phyloP scores from a whole-genome alignment of 2,113 vertebrate species.

The Pedionomus torquatus region DNA sequence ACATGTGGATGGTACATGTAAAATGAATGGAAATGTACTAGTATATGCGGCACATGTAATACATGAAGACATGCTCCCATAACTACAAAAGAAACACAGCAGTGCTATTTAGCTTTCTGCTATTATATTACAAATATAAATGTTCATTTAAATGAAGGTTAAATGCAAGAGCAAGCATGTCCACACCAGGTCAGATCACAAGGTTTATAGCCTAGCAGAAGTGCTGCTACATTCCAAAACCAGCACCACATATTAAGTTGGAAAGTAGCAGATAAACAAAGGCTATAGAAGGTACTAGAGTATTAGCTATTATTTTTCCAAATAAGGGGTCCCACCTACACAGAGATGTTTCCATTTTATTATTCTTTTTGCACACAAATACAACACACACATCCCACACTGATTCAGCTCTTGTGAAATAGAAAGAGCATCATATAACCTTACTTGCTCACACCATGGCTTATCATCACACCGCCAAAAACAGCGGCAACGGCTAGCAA shows the following conservation, averaged over 20 bases:
- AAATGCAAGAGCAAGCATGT: not conserved
- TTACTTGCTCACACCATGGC: not conserved
- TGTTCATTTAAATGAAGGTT: not conserved
- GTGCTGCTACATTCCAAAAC: conserved; percentile 2
- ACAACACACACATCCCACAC: not conserved
- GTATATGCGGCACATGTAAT: conserved; percentile 18
- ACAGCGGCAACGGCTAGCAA: not conserved
- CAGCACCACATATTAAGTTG: not conserved
- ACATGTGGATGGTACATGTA: conserved; percentile 49
- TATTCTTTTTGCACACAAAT: not conserved
- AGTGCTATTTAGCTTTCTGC: not conserved
- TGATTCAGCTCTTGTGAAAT: not conserved
- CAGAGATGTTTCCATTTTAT: not conserved
- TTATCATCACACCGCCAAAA: conserved; percentile 31
- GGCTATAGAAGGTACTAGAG: not conserved
- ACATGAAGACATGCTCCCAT: not conserved
- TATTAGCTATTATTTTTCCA: not conserved
- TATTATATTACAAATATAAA: not conserved
- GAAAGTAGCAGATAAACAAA: conserved; percentile 30
- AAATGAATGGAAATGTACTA: conserved; percentile 69
- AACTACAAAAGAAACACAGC: not conserved
- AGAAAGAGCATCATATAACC: not conserved
- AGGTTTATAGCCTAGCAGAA: not conserved
- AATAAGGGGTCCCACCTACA: not conserved
- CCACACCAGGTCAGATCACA: not conserved